Evolutionary conservation across 2,113 vertebrate species (phyloP).

Genomic region (Probosciger aterrimus): DNA sequence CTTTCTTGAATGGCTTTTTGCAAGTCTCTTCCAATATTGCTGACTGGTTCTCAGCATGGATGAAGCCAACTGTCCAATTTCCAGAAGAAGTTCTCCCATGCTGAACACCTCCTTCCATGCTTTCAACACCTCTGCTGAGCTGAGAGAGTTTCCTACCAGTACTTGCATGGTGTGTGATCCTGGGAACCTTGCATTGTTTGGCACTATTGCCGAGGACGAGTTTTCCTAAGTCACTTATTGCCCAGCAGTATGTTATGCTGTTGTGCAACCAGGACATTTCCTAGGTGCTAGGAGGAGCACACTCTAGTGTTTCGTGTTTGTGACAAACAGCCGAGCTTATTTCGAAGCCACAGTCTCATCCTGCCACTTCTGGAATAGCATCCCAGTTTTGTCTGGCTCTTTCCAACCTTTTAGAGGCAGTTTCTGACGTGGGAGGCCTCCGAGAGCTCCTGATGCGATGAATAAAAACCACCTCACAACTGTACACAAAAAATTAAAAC

Average conservation of each 20-base stretch:
- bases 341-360: not conserved
- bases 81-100: not conserved
- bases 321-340: not conserved
- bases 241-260: not conserved
- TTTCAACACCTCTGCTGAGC: not conserved
- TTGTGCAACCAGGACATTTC: not conserved
- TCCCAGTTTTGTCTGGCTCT: not conserved
- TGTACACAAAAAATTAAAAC: conserved; percentile 31
- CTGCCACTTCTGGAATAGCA: not conserved
- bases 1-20: not conserved
- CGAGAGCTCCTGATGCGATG: not conserved
- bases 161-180: not conserved
- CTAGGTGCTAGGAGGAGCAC: not conserved
- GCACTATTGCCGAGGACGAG: not conserved
- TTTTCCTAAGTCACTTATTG: not conserved
- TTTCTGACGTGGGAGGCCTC: not conserved
- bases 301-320: rapidly evolving
- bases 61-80: not conserved
- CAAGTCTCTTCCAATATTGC: not conserved
- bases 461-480: not conserved
- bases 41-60: not conserved
- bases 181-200: not conserved
- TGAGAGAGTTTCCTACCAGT: not conserved
- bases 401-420: not conserved
- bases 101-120: not conserved